A percentile compares a stretch with the other conserved stretches of the same genome.
phyloP scores from a whole-genome alignment of 2,797 vertebrate species.

The Onychomys torridus region DNA sequence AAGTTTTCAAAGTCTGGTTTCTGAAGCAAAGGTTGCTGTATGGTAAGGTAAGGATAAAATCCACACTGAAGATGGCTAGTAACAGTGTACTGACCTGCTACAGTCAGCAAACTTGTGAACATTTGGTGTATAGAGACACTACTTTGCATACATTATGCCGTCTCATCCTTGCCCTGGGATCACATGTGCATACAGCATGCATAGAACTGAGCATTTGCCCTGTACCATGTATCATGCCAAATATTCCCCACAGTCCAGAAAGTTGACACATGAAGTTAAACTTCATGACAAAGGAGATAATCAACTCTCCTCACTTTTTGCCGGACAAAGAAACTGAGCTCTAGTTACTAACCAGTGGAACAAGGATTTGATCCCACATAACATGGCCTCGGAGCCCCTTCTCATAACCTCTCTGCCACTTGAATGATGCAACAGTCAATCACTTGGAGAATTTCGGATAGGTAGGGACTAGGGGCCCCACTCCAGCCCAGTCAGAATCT shows the following conservation, averaged over 20 bases:
- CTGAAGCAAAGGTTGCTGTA: neutral
- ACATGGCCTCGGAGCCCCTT: neutral
- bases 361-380: neutral
- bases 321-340: slow-evolving; percentile 30
- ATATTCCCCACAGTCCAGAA: neutral
- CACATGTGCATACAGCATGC: neutral
- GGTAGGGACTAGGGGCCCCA: neutral
- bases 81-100: neutral
- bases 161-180: neutral
- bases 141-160: neutral
- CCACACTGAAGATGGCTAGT: neutral
- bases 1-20: neutral
- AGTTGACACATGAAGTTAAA: neutral
- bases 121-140: neutral
- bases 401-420: neutral
- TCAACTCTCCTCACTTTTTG: neutral
- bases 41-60: slow-evolving; percentile 3
- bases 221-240: neutral
- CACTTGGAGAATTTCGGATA: neutral
- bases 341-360: neutral
- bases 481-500: neutral
- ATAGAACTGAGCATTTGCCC: neutral
- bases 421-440: neutral
- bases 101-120: neutral
- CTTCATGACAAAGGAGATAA: slow-evolving; percentile 10